Evolutionary conservation across 1,140 invertebrate genomes (phyloP).

Genomic region (Heliconius eleuchia): DNA sequence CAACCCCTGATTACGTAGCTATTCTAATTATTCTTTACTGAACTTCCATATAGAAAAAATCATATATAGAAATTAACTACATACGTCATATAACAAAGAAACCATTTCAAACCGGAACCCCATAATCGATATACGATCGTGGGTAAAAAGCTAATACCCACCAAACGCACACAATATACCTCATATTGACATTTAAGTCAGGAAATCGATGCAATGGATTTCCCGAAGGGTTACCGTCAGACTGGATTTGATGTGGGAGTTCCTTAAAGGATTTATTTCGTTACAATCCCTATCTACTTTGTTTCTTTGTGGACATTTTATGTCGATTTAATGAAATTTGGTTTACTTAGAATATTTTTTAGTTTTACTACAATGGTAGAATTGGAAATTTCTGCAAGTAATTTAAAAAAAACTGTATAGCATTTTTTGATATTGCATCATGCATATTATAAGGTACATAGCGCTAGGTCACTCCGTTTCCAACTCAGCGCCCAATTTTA

Average conservation of each 20-base stretch:
- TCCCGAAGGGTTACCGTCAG: constrained; percentile 37
- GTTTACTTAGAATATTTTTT: not conserved
- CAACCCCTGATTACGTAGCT: too few species aligned
- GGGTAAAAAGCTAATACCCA: constrained; percentile 7
- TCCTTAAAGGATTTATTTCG: constrained; percentile 40
- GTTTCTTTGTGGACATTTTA: constrained; percentile 18
- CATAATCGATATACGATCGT: not conserved
- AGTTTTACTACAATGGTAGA: not conserved
- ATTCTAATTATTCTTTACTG: too few species aligned
- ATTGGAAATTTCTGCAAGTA: not conserved
- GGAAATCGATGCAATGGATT: constrained; percentile 41
- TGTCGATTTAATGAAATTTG: not conserved
- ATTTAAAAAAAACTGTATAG: not conserved
- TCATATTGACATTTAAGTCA: constrained; percentile 42
- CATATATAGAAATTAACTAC: too few species aligned
- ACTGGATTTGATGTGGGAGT: constrained; percentile 38
- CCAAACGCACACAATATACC: constrained; percentile 13
- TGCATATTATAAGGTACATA: too few species aligned
- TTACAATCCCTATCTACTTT: constrained; percentile 15
- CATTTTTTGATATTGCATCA: too few species aligned
- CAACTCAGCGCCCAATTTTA: too few species aligned
- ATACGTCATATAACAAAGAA: not conserved
- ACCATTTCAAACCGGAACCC: not conserved
- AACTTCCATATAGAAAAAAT: too few species aligned
- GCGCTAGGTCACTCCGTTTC: too few species aligned